A percentile compares a stretch with the other conserved stretches of the same genome.
Conservation (phyloP, 2,888 invertebrate species). For the Dryobota labecula region DNA sequence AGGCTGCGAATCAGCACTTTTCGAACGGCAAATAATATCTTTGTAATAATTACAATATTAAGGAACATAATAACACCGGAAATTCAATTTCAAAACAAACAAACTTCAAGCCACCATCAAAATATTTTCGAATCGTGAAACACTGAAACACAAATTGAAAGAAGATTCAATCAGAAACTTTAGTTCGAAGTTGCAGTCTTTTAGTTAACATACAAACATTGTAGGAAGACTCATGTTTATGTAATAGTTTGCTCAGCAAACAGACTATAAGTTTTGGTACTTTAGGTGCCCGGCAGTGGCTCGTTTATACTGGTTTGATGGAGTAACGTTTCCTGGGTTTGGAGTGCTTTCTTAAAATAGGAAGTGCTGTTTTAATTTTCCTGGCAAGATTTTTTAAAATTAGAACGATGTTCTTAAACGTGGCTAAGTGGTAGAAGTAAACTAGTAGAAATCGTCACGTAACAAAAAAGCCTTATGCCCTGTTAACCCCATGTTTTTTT, state of each 20-base stretch:
- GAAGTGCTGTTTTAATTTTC: background rate
- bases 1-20: no score
- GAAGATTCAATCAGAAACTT: constrained; percentile 47
- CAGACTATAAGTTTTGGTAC: constrained; percentile 37
- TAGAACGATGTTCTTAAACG: no score
- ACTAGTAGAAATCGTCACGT: no score
- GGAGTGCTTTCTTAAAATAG: background rate
- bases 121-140: constrained; percentile 22
- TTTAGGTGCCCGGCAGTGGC: background rate
- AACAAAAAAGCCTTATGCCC: no score
- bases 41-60: background rate
- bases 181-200: constrained; percentile 13
- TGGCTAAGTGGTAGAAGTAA: no score
- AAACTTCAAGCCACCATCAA: background rate
- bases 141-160: constrained; percentile 30
- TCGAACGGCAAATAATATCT: no score
- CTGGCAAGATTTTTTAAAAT: background rate
- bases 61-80: background rate
- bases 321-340: background rate
- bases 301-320: constrained; percentile 15
- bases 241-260: constrained; percentile 51
- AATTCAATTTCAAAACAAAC: background rate
- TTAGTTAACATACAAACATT: constrained; percentile 47
- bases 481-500: no score
- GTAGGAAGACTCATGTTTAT: constrained; percentile 58